phyloP scores from a whole-genome alignment of 2,888 invertebrate species.

The Melangyna quadrimaculata region DNA sequence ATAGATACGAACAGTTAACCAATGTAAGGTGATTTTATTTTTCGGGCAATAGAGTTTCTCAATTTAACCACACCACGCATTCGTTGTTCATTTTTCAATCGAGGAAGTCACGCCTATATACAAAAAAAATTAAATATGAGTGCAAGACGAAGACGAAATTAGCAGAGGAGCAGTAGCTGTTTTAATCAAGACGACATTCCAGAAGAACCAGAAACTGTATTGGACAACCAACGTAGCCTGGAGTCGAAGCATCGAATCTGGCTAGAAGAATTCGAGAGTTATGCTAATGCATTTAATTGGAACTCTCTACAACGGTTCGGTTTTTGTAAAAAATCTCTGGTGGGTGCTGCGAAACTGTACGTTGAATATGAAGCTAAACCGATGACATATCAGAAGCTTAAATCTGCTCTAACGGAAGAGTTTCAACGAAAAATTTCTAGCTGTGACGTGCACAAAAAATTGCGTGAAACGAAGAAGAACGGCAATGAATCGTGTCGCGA shows the following conservation, averaged over 20 bases:
- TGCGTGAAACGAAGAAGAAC: constrained; percentile 31
- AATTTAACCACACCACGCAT: too few relatives aligned
- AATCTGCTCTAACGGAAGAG: constrained; percentile 8
- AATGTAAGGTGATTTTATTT: too few relatives aligned
- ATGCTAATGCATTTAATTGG: constrained; percentile 30
- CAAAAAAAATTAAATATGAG: constrained; percentile 2
- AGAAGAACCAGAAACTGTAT: background rate
- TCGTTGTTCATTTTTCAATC: too few relatives aligned
- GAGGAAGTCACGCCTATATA: too few relatives aligned
- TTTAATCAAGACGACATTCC: background rate
- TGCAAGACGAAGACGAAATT: constrained; percentile 17
- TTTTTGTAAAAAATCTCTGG: constrained; percentile 39
- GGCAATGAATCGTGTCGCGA: constrained; percentile 29
- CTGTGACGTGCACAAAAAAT: constrained; percentile 31
- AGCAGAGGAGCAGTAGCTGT: background rate
- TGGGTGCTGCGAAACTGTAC: too few relatives aligned
- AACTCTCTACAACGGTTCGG: constrained; percentile 29
- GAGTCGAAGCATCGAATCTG: constrained; percentile 8
- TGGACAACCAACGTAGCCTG: too few relatives aligned
- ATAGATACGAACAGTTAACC: too few relatives aligned
- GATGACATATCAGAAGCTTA: constrained; percentile 24
- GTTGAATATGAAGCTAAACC: constrained; percentile 43
- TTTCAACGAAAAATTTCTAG: constrained; percentile 7
- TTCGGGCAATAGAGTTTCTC: too few relatives aligned
- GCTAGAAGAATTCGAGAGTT: constrained; percentile 33